Conservation (phyloP, 2,113 vertebrate species). For the Willisornis vidua region DNA sequence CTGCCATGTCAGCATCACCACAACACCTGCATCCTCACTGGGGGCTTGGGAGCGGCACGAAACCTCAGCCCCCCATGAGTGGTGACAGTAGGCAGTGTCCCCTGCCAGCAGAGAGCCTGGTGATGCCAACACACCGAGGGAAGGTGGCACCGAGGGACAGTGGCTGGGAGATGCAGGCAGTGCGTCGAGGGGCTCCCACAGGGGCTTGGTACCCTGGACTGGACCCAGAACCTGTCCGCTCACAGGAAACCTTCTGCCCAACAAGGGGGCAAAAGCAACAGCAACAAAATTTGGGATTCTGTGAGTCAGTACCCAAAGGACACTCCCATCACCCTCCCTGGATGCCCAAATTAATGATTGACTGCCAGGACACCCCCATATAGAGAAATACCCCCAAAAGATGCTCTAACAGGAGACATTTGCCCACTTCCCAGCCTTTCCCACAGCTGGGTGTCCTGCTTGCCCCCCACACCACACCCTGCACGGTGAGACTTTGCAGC, state of each 20-base stretch:
- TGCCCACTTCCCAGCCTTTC: background rate
- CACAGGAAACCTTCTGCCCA: background rate
- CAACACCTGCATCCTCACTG: accelerated
- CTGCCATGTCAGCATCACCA: accelerated
- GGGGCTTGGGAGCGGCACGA: background rate
- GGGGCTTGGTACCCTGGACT: accelerated
- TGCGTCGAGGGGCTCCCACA: accelerated
- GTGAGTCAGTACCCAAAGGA: accelerated
- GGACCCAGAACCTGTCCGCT: background rate
- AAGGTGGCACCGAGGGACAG: background rate
- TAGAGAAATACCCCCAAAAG: background rate
- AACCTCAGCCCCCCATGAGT: accelerated
- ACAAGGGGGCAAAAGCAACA: background rate
- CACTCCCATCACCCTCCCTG: background rate
- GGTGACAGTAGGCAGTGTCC: background rate
- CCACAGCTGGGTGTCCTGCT: accelerated
- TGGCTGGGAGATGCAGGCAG: accelerated
- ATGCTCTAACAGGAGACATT: background rate
- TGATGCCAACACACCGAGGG: accelerated
- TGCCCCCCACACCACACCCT: accelerated
- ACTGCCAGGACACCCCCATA: accelerated
- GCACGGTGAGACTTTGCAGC: accelerated
- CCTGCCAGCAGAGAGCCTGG: background rate
- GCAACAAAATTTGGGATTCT: accelerated
- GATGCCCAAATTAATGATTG: background rate